Percentiles rank a stretch among this genome's conserved stretches.
Conservation (phyloP, 2,113 vertebrate genomes). For the Mustelus asterias region DNA sequence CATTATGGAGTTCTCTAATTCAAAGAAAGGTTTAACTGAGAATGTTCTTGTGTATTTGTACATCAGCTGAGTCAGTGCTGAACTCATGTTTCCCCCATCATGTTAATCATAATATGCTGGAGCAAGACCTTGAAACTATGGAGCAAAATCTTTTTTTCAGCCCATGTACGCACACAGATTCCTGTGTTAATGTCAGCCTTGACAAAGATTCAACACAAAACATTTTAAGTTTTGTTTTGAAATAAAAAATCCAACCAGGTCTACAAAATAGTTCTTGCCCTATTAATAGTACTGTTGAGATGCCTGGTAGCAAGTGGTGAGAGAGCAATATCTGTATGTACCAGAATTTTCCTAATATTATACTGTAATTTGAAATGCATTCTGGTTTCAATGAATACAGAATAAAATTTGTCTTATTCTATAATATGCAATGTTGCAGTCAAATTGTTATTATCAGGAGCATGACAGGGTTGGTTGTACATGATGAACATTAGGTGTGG, state of each 20-base stretch:
- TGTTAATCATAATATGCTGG: not conserved
- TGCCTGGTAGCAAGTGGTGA: not conserved
- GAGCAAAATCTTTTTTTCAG: not conserved
- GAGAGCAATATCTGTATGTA: not conserved
- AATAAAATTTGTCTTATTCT: too few species aligned
- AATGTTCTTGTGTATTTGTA: not conserved
- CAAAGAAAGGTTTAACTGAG: not conserved
- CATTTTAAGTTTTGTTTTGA: not conserved
- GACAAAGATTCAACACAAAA: not conserved
- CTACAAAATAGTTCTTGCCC: not conserved
- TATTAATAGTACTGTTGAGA: not conserved
- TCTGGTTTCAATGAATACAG: too few species aligned
- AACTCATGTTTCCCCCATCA: not conserved
- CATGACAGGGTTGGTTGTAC: too few species aligned
- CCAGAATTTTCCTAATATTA: too few species aligned
- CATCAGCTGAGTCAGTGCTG: not conserved
- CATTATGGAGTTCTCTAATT: not conserved
- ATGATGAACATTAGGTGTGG: too few species aligned
- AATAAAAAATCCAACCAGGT: not conserved
- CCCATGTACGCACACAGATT: not conserved
- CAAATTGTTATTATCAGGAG: too few species aligned
- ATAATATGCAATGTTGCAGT: too few species aligned
- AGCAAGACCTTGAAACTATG: not conserved
- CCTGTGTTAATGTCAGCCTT: not conserved
- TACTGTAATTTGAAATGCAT: too few species aligned